Base-by-base conservation (phyloP, 2,888 invertebrate genomes). In the Cylloceria caligata region DNA sequence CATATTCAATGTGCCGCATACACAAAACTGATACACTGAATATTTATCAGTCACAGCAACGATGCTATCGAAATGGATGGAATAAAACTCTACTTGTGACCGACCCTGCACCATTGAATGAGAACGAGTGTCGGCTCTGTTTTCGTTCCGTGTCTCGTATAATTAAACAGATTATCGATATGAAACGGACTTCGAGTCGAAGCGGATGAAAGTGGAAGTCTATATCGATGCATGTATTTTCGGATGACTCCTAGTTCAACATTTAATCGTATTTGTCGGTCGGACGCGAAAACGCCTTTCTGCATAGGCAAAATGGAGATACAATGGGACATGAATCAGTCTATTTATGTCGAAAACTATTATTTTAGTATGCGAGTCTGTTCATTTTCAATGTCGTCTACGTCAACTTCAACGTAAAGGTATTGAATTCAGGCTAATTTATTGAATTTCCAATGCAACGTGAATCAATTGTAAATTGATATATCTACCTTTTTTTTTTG, bases 161-260 rank as follows among this genome's bases (percentile, higher is more conserved):
- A 75, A 71, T 72, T 67, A 75, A 82, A 60, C 67, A 19, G 80
- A 71, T 67, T 60, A 60, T 80, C 80, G 69, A 57, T 69, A 65
- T 55, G 34, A 45, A 64, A 39, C 55, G 36, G 36, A 7, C 16
- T 11, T 27, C 52, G 30, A 30, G 30, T 55, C 39, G 21, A 16
- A 34, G 27, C 47, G 34, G 42, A 64, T 57, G 64, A 71, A 75
- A 75, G 75, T 75, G 57, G 30, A 75, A 67, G 52, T 42, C n/a
- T n/a, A 27, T 39, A 30, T 36, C 45, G 19, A 21, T 30, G 24
- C 11, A 34, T 19, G 19, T 30, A 71, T 71, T 65, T 73, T 74
- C 39, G 55, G 19, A 19, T 65, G 36, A 64, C 52, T 27, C 5
- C 47, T 34, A 30, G 36, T 13, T 9, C 21, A 52, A 3, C 34